Base-by-base conservation (phyloP, 30 jellyfish, hydroid and myxozoan genomes). In the Aurelia coerulea region DNA sequence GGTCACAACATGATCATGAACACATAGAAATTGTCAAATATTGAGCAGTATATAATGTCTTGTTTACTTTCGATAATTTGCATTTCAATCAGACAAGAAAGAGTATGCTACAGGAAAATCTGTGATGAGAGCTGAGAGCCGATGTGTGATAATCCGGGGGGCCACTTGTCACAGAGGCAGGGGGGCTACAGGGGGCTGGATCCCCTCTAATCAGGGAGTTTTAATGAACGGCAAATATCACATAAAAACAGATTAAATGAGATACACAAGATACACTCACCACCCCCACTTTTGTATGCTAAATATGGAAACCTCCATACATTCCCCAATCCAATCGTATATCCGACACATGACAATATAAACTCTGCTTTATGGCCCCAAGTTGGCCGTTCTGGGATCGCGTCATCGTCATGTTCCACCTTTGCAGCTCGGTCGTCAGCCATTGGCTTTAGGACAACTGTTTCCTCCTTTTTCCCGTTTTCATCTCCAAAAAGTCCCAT, bases 281-380 rank as follows among this genome's bases (percentile, higher is more conserved):
- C 98, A 15, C 98, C 98, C 15, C 98, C 98, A 74, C 98, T 92
- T 63, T 80, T 80, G 87, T 85, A 92, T 19, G 98, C 98, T 80
- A 92, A 82, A 59, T 92, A 92, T 11, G 98, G 98, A 62, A 92
- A 92, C 64, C 98, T 69, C 98, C 98, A 92, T 0, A 92, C 95
- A 64, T 92, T 92, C 62, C 98, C 98, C 35, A 92, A 84, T 5
- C 98, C 98, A 62, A 92, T 95, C 37, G 95, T 92, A 53, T 92
- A 92, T 2, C 98, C 98, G 46, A 92, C 90, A 92, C 98, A 92
- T 15, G 98, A 92, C 46, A 92, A 67, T 18, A 92, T 75, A 66
- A 92, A 92, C 69, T 92, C 98, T 19, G 91, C 89, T 70, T 92
- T 86, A 78, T 95, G 93, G 5, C 98, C 98, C 98, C 98, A 92